Evolutionary conservation across 2,113 vertebrate genomes (phyloP).

Genomic region (Phocoena sinus): DNA sequence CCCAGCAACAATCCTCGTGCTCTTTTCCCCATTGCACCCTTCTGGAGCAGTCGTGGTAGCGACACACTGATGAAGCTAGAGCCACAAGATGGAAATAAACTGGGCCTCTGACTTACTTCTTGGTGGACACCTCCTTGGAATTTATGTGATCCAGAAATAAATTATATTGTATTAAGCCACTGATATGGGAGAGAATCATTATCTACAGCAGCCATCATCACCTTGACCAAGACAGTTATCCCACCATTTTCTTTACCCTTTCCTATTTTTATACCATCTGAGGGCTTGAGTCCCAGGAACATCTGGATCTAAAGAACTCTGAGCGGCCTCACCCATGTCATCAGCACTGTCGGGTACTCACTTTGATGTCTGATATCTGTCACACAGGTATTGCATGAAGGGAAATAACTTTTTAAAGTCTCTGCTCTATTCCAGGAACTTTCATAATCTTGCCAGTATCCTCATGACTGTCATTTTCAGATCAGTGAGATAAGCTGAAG

Average conservation of each 20-base stretch:
- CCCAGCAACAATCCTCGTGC: neutral
- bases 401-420: neutral
- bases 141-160: neutral
- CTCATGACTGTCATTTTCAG: neutral
- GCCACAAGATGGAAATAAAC: neutral
- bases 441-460: neutral
- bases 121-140: neutral
- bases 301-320: neutral
- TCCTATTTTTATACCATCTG: neutral
- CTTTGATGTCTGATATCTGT: neutral
- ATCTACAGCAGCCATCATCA: neutral
- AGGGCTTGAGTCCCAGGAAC: neutral
- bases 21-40: neutral
- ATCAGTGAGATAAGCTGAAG: neutral
- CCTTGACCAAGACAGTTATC: neutral
- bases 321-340: neutral
- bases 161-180: neutral
- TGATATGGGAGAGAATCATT: neutral
- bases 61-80: neutral
- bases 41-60: fast-evolving
- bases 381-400: neutral
- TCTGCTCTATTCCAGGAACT: neutral
- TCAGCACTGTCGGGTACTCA: too few species aligned
- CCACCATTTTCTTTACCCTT: neutral
- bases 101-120: neutral